Base-by-base conservation (phyloP, 2,888 invertebrate species). In the Monochamus alternatus region DNA sequence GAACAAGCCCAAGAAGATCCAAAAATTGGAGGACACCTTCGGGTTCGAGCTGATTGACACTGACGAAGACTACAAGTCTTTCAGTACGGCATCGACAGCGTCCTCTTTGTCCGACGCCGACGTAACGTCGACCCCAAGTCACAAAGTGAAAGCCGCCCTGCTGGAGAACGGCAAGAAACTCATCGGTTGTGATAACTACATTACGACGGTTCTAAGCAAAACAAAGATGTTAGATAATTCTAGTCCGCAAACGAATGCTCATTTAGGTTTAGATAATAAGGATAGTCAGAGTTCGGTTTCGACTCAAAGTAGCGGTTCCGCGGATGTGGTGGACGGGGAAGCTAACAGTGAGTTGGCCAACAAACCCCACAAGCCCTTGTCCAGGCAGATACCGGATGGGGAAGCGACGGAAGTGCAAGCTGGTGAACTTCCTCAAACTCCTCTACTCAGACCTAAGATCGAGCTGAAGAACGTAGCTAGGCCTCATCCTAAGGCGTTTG, bases 11-110 rank as follows among this genome's bases (percentile, higher is more conserved):
- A 93, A 93, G 80, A 93, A 93, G 87, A 91, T 91, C 78, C 93
- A 93, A 59, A 90, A 91, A 77, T 92, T 92, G 22, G 95, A 95
- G 87, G 96, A 96, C 87, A 93, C 94, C 64, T 96, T 96, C 86
- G 94, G 93, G 81, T 96, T 96, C 87, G 96, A 96, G 87, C 92
- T 96, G 75, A 94, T 96, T 77, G 96, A 96, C 84, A 95, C 94
- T 10, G 96, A 96, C 85, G 96, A 96, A 86, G 91, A 85, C 87
- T 89, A 78, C 88, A 90, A 81, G 52, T 82, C 82, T 5, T 80
- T 75, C 66, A 70, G 79, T 67, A 81, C 83, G 7, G 76, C 82
- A 2, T 80, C 79, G 8, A 81, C 83, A 8, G 74, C 81, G 5
- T 82, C 83, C 30, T 83, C 84, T 9, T 60, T 84, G 38, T 81